These are phyloP conservation scores for Cacoxenus indagator DNA, from an alignment of 2,888 invertebrate genomes.

Conservation along the genomic window DNA sequence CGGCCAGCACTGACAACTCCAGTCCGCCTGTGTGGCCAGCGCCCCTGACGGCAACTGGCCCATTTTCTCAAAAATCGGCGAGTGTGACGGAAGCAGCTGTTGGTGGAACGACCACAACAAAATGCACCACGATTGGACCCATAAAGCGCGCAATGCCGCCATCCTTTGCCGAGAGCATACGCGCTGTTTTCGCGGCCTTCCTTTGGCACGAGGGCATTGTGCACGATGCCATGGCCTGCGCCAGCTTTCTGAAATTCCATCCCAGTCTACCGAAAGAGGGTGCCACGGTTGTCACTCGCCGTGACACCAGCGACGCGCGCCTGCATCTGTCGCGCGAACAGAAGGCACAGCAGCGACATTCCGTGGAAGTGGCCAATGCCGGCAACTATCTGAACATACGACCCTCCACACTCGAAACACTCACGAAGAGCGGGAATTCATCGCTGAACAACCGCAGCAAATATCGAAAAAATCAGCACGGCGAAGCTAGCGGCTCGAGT, in stretches of 20 bases:
- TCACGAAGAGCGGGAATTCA: conserved; percentile 84
- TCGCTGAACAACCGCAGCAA: conserved; percentile 83
- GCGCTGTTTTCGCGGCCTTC: conserved; percentile 96
- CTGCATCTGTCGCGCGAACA: conserved; percentile 72
- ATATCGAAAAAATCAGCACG: conserved; percentile 69
- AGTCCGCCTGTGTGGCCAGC: conserved; percentile 53
- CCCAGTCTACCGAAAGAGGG: conserved; percentile 87
- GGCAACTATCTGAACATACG: conserved; percentile 84
- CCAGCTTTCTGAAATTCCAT: conserved; percentile 95
- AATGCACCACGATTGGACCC: conserved; percentile 57
- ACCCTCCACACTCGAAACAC: conserved; percentile 82
- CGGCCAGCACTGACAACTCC: conserved; percentile 58
- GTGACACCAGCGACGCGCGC: conserved; percentile 68
- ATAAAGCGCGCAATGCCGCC: conserved; percentile 91
- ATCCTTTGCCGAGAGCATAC: conserved; percentile 89
- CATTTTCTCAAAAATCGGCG: conserved; percentile 12
- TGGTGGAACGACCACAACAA: conserved; percentile 17
- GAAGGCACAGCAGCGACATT: conserved; percentile 83
- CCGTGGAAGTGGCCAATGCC: conserved; percentile 85
- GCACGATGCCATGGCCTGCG: conserved; percentile 98
- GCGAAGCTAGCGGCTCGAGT: conserved; percentile 32
- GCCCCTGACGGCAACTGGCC: conserved; percentile 24
- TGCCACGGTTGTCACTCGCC: conserved; percentile 80
- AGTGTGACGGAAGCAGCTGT: neutral
- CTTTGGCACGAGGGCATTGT: conserved; percentile 98